Evolutionary conservation across 1,140 invertebrate species (phyloP), one percentile per base, ranked within the genome.

Genomic region (Pinna nobilis): DNA sequence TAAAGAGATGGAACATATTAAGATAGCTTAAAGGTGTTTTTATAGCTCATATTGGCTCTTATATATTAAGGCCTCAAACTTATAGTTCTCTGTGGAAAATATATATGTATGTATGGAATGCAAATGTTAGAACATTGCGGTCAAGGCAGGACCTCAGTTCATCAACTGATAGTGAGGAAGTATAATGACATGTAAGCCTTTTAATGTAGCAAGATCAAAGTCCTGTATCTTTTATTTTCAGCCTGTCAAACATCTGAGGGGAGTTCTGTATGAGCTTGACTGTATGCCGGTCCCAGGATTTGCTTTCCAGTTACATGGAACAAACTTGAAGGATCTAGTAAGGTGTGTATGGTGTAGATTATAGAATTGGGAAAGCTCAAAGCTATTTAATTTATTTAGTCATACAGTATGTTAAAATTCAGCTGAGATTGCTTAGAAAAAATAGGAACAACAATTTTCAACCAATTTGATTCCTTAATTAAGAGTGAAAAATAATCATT

Each of bases 241-340:
- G 84, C 78, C 79, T 63, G 82, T 82, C 1, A 61, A 72, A 30
- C 81, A 81, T 76, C 49, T 86, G 33, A 74, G 57, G 18, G 81
- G 78, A 50, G 50, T 53, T 49, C 30, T 83, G n/a, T 80, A 82
- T 76, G 83, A 86, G 63, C 59, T 84, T 2, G 77, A 65, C 18
- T 61, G 57, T 1, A 81, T 82, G 65, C 83, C 85, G 28, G 74
- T 65, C 55, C 78, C 76, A 41, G 85, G 83, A 30, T 83, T 85
- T 79, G 83, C 66, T 11, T 78, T 86, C 50, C 85, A 86, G 55
- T 61, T 85, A 18, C 70, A 84, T 72, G 76, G 74, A 5, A 66
- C 67, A 13, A 74, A 70, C 25, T 50, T 82, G 25, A 49, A 74
- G 6, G 53, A 78, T 35, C 23, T 84, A 30, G 60, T 76, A 51